Conservation (phyloP, 2,888 invertebrate genomes). For the Cheilosia grossa region DNA sequence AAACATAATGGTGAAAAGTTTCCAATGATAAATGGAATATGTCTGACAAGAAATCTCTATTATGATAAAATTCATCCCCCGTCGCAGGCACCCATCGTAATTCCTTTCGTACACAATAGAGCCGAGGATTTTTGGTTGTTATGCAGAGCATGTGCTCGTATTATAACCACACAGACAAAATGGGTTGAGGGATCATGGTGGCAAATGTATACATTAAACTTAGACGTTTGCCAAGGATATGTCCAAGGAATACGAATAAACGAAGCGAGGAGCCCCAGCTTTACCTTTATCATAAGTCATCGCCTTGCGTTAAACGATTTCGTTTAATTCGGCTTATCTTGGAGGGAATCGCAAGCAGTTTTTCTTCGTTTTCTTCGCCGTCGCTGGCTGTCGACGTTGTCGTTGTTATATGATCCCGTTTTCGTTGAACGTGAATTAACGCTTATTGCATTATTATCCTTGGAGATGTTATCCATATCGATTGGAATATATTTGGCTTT, state of each 20-base stretch:
- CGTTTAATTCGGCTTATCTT: constrained; percentile 73
- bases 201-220: constrained; percentile 58
- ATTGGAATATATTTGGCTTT: constrained; percentile 58
- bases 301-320: constrained; percentile 73
- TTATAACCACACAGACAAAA: constrained; percentile 55
- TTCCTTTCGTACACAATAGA: constrained; percentile 60
- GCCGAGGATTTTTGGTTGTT: constrained; percentile 57
- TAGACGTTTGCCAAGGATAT: constrained; percentile 63
- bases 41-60: constrained; percentile 73
- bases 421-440: constrained; percentile 71
- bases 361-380: constrained; percentile 40
- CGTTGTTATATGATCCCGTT: constrained; percentile 52
- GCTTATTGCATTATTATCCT: constrained; percentile 74
- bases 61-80: constrained; percentile 65
- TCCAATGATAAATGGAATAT: constrained; percentile 72
- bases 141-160: constrained; percentile 70
- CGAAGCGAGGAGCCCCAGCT: constrained; percentile 56
- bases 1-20: constrained; percentile 40
- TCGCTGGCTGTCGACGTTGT: constrained; percentile 20
- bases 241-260: constrained; percentile 63
- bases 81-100: constrained; percentile 31
- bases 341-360: constrained; percentile 47
- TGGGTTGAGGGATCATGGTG: constrained; percentile 23
- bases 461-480: constrained; percentile 67
- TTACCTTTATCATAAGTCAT: constrained; percentile 74